Conservation (phyloP, 2,888 invertebrate genomes). For the Leucophenga montana region DNA sequence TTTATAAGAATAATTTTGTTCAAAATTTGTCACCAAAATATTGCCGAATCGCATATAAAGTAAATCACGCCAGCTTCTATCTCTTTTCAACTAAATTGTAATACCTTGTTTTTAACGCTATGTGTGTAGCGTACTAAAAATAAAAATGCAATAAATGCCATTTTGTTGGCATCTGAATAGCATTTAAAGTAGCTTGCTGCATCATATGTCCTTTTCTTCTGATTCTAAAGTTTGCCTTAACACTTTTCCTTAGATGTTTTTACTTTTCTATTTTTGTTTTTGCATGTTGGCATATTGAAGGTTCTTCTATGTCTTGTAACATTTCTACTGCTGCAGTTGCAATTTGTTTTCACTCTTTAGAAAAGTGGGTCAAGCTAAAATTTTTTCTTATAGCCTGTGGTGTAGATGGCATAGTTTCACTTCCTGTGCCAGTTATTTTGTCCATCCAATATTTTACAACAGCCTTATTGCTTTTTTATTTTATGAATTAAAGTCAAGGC, state of each 20-base stretch:
- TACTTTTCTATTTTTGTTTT: not conserved
- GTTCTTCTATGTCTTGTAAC: not conserved
- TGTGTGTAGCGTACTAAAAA: too few species aligned
- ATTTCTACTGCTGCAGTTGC: not conserved
- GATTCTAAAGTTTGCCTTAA: not conserved
- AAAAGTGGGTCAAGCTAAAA: conserved; percentile 1
- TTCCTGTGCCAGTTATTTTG: not conserved
- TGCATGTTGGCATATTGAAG: conserved; percentile 1
- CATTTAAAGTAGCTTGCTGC: conserved; percentile 16
- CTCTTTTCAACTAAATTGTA: too few species aligned
- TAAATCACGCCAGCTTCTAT: too few species aligned
- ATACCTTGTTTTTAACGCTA: too few species aligned
- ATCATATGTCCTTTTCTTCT: not conserved
- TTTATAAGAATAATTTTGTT: too few species aligned
- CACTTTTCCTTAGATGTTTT: not conserved
- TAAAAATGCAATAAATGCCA: conserved; percentile 24
- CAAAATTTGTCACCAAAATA: too few species aligned
- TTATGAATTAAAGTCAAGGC: conserved; percentile 33
- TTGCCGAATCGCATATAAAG: too few species aligned
- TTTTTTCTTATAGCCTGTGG: not conserved
- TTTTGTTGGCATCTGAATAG: conserved; percentile 8
- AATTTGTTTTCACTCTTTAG: not conserved
- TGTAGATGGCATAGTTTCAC: not conserved
- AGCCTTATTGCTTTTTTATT: not conserved
- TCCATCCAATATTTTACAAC: too few species aligned